Conservation (phyloP, 2,888 invertebrate species). For the Drosophila lacicola region DNA sequence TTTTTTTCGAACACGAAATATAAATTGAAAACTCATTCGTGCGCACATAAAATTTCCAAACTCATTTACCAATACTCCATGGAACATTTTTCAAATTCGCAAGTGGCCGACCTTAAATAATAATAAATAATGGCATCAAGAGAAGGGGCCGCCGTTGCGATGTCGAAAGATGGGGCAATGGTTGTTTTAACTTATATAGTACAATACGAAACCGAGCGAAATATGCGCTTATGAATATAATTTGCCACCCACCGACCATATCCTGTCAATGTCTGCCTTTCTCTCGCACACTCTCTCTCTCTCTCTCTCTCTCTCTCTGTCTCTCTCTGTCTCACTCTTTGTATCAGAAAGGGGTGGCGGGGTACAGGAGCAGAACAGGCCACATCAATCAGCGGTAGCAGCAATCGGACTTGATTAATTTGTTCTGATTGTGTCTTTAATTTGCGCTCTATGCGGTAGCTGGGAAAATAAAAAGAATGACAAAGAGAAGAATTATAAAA, state of each 20-base stretch:
- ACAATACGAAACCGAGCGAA: constrained; percentile 42
- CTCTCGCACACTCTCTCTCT: constrained; percentile 2
- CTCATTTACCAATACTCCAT: constrained; percentile 74
- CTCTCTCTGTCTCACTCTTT: constrained; percentile 3
- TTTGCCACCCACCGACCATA: constrained; percentile 33
- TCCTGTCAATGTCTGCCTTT: constrained; percentile 5
- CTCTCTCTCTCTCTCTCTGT: not conserved
- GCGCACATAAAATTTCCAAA: constrained; percentile 73
- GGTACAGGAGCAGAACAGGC: constrained; percentile 42
- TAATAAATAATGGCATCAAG: constrained; percentile 73
- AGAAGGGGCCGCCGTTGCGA: constrained; percentile 22
- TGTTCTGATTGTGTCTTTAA: constrained; percentile 80
- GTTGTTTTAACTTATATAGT: constrained; percentile 54
- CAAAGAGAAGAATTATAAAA: constrained; percentile 10
- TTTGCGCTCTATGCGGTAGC: constrained; percentile 59
- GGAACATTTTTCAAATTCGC: constrained; percentile 68
- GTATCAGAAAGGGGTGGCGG: not conserved
- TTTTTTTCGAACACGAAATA: constrained; percentile 50
- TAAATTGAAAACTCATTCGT: constrained; percentile 80
- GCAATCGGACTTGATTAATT: constrained; percentile 77
- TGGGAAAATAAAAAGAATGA: constrained; percentile 11
- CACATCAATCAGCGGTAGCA: constrained; percentile 67
- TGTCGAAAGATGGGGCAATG: constrained; percentile 55
- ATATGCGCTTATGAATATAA: constrained; percentile 53
- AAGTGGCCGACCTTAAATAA: constrained; percentile 70